Evolutionary conservation across 2,888 invertebrate genomes (phyloP), one percentile per base, ranked within the genome.

Genomic region (Cacoxenus indagator): DNA sequence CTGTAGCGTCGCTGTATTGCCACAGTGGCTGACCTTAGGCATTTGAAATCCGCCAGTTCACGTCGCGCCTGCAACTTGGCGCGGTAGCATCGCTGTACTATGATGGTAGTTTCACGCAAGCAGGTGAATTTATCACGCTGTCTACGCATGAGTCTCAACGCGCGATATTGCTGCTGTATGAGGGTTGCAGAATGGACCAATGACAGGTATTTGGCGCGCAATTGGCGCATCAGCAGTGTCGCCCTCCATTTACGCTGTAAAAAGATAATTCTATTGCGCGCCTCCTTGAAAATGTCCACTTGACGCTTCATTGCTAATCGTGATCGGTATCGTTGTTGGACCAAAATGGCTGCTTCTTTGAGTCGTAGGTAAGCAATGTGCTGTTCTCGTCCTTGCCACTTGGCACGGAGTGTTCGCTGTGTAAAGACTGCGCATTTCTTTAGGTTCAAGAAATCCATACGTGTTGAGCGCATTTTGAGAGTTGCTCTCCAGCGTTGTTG

Each of bases 401-500:
- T 72, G 5, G 84, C 84, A 22, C 78, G 71, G 55, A 76, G 69
- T 5, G 67, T 72, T 88, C 88, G 79, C 84, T 89, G 78, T n/a
- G 84, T 70, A 27, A 57, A 72, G 2, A 80, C 72, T 11, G 75
- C 70, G 27, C 85, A 78, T 4, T 72, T 26, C 69, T 79, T 85
- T 1, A 81, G 70, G 6, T 70, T 66, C 11, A 71, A 55, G 66
- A 80, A 86, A 1, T 71, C 59, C 0, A 69, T 57, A 51, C 83
- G 76, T 4, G 84, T 71, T 4, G 17, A 64, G 65, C 76, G 79
- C 86, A 86, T 87, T 4, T 77, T 14, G 51, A 64, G 62, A 26
- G 22, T 64, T 75, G 90, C 89, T 78, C 87, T 87, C 73, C 87
- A 90, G 68, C 84, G 86, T 1, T 73, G 78, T 81, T 91, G 91